These are phyloP conservation scores for Lepidotrigona ventralis DNA, from an alignment of 1,140 invertebrate genomes.

Conservation along the genomic window DNA sequence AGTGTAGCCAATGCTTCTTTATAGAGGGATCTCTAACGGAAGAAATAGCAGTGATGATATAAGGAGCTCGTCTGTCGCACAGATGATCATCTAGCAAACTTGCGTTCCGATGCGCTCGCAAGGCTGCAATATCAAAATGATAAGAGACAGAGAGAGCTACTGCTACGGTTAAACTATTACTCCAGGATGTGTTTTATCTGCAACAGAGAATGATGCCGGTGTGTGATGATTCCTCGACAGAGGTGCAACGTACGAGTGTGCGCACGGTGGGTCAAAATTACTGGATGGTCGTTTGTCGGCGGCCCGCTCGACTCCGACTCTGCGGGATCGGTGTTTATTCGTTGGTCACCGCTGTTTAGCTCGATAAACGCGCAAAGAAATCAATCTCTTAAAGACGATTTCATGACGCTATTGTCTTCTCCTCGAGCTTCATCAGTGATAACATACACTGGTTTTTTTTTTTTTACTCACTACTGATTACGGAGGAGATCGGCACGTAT, in stretches of 20 bases:
- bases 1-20: neutral
- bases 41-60: neutral
- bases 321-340: conserved; percentile 10
- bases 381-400: conserved; percentile 7
- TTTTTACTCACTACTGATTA: conserved; percentile 71
- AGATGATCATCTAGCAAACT: neutral
- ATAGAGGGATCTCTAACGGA: neutral
- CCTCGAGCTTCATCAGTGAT: conserved; percentile 37
- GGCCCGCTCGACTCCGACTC: conserved; percentile 19
- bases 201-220: conserved; percentile 68
- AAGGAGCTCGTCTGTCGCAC: neutral
- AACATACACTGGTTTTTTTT: conserved; percentile 30
- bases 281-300: conserved; percentile 27
- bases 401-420: conserved; percentile 6
- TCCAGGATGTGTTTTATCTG: conserved; percentile 72
- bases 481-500: conserved; percentile 60
- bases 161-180: conserved; percentile 71
- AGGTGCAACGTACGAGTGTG: neutral
- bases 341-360: conserved; percentile 11
- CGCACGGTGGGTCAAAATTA: conserved; percentile 25
- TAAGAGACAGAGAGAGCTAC: conserved; percentile 58
- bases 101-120: conserved; percentile 12
- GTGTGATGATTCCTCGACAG: conserved; percentile 42
- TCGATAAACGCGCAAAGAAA: neutral
- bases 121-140: conserved; percentile 66